Conservation (phyloP, 2,888 invertebrate genomes). For the Eristalinus aeneus region DNA sequence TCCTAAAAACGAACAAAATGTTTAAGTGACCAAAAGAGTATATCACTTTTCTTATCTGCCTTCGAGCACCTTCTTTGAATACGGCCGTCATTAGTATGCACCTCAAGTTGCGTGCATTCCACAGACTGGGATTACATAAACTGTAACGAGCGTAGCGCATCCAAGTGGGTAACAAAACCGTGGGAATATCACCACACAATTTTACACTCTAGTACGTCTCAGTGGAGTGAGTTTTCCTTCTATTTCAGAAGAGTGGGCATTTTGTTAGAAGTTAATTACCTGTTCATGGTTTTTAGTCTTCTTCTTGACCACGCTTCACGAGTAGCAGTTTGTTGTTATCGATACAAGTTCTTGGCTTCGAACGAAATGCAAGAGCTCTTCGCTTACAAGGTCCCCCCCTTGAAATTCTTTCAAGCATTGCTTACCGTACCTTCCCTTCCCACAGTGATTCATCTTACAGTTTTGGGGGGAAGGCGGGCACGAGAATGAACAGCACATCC, state of each 20-base stretch:
- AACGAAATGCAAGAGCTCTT: background rate
- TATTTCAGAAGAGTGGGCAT: background rate
- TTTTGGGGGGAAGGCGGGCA: background rate
- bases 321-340: background rate
- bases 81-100: conserved; percentile 8
- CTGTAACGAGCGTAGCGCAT: conserved; percentile 13
- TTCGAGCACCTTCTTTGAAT: background rate
- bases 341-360: background rate
- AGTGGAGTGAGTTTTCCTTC: background rate
- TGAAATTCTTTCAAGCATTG: background rate
- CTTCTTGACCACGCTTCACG: background rate
- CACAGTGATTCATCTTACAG: conserved; percentile 4
- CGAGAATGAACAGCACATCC: conserved; percentile 4
- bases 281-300: background rate
- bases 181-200: conserved; percentile 42
- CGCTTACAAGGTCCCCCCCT: background rate
- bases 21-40: background rate
- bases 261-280: background rate
- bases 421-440: background rate
- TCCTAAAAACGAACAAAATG: background rate
- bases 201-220: background rate
- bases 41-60: background rate
- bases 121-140: conserved; percentile 7
- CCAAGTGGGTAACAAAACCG: conserved; percentile 27
- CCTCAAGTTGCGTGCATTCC: conserved; percentile 11